Percentiles rank a stretch among this genome's conserved stretches.
Conservation (phyloP, 1,140 invertebrate genomes). For the Centruroides vittatus region DNA sequence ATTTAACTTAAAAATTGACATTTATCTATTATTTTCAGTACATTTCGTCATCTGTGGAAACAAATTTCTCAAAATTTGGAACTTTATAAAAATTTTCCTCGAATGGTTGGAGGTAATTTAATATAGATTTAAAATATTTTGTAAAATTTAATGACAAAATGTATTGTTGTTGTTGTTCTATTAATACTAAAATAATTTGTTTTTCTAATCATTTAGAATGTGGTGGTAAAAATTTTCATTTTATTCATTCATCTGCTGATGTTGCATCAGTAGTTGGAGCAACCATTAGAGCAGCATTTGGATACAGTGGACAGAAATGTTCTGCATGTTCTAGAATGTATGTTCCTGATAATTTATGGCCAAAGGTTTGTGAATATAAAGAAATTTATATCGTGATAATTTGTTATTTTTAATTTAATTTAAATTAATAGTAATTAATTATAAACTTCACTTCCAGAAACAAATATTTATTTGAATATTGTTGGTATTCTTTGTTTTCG, state of each 20-base stretch:
- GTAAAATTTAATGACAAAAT: too few relatives aligned
- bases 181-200: background rate
- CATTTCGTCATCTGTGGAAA: conserved; percentile 85
- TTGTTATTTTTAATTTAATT: background rate
- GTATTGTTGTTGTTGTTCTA: background rate
- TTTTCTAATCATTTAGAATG: conserved; percentile 50
- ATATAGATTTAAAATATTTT: background rate
- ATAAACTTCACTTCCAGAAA: too few relatives aligned
- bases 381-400: background rate
- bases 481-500: too few relatives aligned
- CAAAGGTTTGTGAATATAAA: conserved; percentile 29
- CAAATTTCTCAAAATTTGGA: conserved; percentile 80
- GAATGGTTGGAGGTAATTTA: conserved; percentile 49
- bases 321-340: conserved; percentile 95
- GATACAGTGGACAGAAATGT: conserved; percentile 94
- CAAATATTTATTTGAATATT: too few relatives aligned
- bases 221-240: conserved; percentile 98
- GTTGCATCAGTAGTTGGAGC: conserved; percentile 60
- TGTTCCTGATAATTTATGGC: conserved; percentile 81
- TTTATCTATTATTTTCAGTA: conserved; percentile 39
- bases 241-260: conserved; percentile 84
- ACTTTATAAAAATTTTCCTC: conserved; percentile 77
- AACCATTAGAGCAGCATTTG: conserved; percentile 85
- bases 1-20: too few relatives aligned
- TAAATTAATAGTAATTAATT: background rate